Evolutionary conservation across 2,797 vertebrate species (phyloP), one percentile per base, ranked within the genome.

Genomic region (Carduelis carduelis): DNA sequence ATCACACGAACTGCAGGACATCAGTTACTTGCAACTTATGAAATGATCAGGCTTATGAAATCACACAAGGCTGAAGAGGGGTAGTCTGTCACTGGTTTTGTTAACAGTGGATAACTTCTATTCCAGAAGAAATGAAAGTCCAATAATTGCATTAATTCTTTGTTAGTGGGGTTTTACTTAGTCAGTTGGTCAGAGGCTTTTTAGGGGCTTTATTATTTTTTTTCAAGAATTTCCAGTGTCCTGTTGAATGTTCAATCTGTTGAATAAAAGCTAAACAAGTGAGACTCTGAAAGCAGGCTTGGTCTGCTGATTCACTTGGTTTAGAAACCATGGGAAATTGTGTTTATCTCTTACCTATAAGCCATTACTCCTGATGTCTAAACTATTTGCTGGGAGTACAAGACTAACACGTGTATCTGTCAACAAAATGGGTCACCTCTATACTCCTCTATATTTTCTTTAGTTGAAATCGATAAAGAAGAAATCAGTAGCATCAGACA

Each of bases 401-500:
- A 87, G 79, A 35, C 64, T 59, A 97, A 94, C 59, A 93, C 3
- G 4, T 89, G 75, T 96, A 89, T 88, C 91, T 90, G 77, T 89
- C 87, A 94, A 83, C 77, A 91, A 95, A 94, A 91, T 53, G 65
- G 87, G 89, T 96, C 81, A 93, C 90, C 93, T 92, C 70, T 84
- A 93, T 61, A 90, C 53, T 95, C 89, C 85, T 63, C 50, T 89
- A 14, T 68, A 96, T 83, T 93, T 92, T 82, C 86, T 97, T 95
- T 83, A 87, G 74, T 89, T 96, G 64, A 90, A 97, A 94, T 96
- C 94, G 93, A 97, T 97, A 94, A 94, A 82, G 88, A 89, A 89
- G 94, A 94, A 97, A 91, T 93, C 92, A 92, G 85, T 94, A 95
- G 47, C 86, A 94, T 90, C 89, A 87, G 83, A 89, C 47, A 77